Base-by-base conservation (phyloP, 2,888 invertebrate genomes). In the Malthinus seriepunctatus region DNA sequence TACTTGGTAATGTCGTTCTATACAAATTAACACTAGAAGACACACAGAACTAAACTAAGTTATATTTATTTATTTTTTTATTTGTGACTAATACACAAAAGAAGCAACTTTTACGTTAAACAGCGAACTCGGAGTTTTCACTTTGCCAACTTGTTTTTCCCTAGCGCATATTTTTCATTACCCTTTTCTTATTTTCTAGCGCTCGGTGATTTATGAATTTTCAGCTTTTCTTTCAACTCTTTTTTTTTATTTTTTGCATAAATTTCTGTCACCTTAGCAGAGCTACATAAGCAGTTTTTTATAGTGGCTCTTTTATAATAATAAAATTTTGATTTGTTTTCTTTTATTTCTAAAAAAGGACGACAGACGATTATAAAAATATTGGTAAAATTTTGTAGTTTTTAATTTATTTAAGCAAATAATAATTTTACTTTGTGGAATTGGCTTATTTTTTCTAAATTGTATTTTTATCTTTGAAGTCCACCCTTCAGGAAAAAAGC, bases 221-320 rank as follows among this genome's bases (percentile, higher is more conserved):
- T 58, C 47, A 37, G 56, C 53, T 37, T 51, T 58, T 56, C 46
- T 51, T 52, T 45, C 45, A 53, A 56, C 44, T 31, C 38, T 51
- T 48, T 48, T 47, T 51, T 56, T 45, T 51, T 44, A 52, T 60
- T 60, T 61, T 61, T 53, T 61, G 60, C 60, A 56, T 61, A 61
- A 56, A 61, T 61, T 61, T 56, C 51, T 56, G 60, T 61, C 60
- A 56, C 56, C 60, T 61, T 53, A 53, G 60, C 60, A 49, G n/a
- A n/a, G 52, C 51, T 51, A 52, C 52, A 56, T 50, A 56, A 56
- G 53, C 52, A 56, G 60, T 52, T 61, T 61, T 23, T 59, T 61
- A 56, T 61, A 56, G 23, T 23, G 23, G 23, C 46, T 50, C 56
- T 48, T 61, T 56, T 56, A 56, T 56, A 50, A 61, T 49, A 61